These are phyloP conservation scores for Acipenser ruthenus DNA, from an alignment of 2,797 vertebrate genomes.

Conservation along the genomic window DNA sequence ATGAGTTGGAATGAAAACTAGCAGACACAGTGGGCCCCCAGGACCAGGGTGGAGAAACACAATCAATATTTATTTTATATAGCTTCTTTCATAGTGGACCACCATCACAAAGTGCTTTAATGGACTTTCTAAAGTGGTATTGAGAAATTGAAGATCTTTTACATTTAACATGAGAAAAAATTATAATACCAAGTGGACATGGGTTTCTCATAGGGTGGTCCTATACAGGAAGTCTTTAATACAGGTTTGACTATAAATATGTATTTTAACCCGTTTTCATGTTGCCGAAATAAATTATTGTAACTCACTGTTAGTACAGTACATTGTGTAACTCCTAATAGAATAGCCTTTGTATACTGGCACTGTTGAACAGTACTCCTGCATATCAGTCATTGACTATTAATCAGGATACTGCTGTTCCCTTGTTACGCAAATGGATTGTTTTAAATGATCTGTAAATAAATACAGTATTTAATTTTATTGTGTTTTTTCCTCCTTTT, in stretches of 20 bases:
- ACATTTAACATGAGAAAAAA: too few relatives aligned
- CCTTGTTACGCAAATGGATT: neutral
- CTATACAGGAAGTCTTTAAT: too few relatives aligned
- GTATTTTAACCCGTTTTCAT: neutral
- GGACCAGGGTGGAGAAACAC: too few relatives aligned
- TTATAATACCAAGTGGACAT: too few relatives aligned
- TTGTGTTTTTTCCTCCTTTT: neutral
- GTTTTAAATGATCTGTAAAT: conserved; percentile 14
- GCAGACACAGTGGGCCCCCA: too few relatives aligned
- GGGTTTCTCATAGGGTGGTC: too few relatives aligned
- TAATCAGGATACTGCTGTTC: conserved; percentile 2
- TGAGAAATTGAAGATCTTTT: too few relatives aligned
- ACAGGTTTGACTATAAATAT: neutral
- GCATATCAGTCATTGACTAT: neutral
- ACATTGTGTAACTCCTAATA: neutral
- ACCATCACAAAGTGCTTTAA: too few relatives aligned
- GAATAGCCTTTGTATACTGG: neutral
- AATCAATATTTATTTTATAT: too few relatives aligned
- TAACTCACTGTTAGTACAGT: neutral
- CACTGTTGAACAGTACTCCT: conserved; percentile 3
- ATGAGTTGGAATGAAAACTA: too few relatives aligned
- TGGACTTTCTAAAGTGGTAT: too few relatives aligned
- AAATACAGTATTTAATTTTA: conserved; percentile 14
- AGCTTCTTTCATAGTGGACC: too few relatives aligned
- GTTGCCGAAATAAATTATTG: neutral